These are phyloP conservation scores for Crotalus helleri DNA, from an alignment of 2,113 vertebrate genomes.

Conservation along the genomic window DNA sequence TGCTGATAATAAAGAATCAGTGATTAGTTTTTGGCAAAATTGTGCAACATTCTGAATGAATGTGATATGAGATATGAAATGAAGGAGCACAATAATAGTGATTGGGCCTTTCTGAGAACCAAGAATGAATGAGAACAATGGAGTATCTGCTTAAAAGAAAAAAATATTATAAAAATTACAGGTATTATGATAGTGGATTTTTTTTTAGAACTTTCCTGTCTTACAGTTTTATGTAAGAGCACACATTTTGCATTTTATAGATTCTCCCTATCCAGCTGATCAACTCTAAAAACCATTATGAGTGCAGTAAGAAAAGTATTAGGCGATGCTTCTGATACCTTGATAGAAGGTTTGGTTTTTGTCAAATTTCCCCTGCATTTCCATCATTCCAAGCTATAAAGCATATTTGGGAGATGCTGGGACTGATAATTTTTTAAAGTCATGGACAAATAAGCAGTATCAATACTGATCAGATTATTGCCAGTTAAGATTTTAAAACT, in stretches of 20 bases:
- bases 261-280: neutral
- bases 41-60: neutral
- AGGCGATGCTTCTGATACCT: neutral
- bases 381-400: neutral
- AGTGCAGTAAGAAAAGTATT: neutral
- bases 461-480: neutral
- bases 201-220: neutral
- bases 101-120: neutral
- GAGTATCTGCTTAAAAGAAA: neutral
- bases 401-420: neutral
- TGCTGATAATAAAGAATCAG: neutral
- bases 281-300: neutral
- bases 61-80: neutral
- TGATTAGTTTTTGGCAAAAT: neutral
- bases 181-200: neutral
- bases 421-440: neutral
- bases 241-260: neutral
- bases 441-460: neutral
- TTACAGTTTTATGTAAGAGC: neutral
- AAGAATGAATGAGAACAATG: neutral
- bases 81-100: neutral
- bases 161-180: neutral
- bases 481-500: neutral
- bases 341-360: neutral
- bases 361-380: neutral